Evolutionary conservation across 2,888 invertebrate genomes (phyloP), one percentile per base, ranked within the genome.

Genomic region (Eutolmus rufibarbis): DNA sequence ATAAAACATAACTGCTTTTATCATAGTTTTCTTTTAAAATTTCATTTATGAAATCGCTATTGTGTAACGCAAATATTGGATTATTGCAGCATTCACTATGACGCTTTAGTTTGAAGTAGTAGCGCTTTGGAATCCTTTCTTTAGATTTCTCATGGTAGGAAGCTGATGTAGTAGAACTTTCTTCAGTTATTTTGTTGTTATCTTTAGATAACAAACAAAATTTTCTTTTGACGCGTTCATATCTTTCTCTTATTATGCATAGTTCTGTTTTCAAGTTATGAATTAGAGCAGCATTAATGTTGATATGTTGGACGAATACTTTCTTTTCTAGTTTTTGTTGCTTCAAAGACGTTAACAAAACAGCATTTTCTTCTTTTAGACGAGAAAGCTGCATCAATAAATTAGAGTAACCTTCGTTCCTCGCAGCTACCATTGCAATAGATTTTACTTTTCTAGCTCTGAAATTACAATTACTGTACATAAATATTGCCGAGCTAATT

Each of bases 381-480:
- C 16, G 51, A 14, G 51, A 56, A 8, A 81, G 34, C 34, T 84
- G 16, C 19, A 40, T 7, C 16, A 40, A 8, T 5, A 66, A 12
- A 84, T 66, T 57, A 1, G 37, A 14, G 19, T n/a, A 51, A 14
- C 23, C 28, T 40, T 57, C 66, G 28, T 12, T 84, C 9, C 74
- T 74, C 8, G 43, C 66, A 66, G 57, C 57, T 16, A 34, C 16
- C 34, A 84, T n/a, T 8, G 74, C 34, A 14, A 84, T 46, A 9
- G 74, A 9, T 40, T 74, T 84, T 14, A 84, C 57, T 66, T 84
- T 84, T 23, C 66, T 43, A 19, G 84, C 12, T 43, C 84, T 84
- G 40, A 66, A 66, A 84, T 46, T 19, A 9, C 14, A 19, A 14
- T 34, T 37, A 9, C 14, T 82, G n/a, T 46, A 34, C 4, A 34